Percentiles rank a stretch among this genome's conserved stretches.
Conservation (phyloP, 2,113 vertebrate species). For the Tetrao urogallus region DNA sequence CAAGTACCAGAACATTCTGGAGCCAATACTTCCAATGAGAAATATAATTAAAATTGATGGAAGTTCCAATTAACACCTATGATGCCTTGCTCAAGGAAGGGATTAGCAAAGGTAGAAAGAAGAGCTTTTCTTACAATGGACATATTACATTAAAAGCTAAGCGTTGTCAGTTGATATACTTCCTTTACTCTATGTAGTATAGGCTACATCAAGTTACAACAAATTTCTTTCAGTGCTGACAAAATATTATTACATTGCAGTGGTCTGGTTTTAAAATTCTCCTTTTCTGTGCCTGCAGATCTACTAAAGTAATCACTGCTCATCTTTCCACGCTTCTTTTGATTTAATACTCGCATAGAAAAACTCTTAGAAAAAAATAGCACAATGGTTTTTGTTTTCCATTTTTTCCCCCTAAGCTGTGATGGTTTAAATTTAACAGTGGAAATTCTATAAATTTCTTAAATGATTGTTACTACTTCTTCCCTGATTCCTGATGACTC, state of each 20-base stretch:
- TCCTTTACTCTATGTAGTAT: neutral
- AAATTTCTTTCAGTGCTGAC: neutral
- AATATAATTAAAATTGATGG: neutral
- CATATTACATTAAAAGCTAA: neutral
- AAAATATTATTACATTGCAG: neutral
- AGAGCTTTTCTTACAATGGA: neutral
- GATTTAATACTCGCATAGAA: neutral
- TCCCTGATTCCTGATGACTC: neutral
- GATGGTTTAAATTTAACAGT: neutral
- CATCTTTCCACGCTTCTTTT: neutral
- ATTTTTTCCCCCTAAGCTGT: neutral
- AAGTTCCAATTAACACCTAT: neutral
- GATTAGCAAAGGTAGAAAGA: neutral
- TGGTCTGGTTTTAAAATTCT: neutral
- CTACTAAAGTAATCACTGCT: too few species aligned
- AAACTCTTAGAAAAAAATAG: neutral
- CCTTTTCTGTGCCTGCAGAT: neutral
- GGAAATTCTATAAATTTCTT: neutral
- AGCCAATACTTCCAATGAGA: neutral
- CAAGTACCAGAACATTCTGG: neutral
- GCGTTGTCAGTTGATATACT: neutral
- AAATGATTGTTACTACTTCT: neutral
- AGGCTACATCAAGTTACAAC: neutral
- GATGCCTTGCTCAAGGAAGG: neutral
- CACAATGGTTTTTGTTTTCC: too few species aligned